Evolutionary conservation across 92 coral and sea anemone genomes (phyloP).

Genomic region (Palythoa grandiflora): DNA sequence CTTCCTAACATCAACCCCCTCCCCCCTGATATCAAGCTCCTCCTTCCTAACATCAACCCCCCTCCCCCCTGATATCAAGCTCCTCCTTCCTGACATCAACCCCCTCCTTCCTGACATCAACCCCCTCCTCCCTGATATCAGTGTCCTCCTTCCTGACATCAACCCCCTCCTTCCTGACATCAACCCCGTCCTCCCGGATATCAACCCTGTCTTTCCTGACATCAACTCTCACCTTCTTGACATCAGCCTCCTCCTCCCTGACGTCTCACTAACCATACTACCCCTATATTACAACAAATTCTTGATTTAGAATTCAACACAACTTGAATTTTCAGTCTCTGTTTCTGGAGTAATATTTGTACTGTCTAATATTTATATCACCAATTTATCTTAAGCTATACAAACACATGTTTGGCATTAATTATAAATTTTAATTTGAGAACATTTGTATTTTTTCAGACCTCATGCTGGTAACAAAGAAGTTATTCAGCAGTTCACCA

Average conservation of each 20-base stretch:
- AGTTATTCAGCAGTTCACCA: constrained; percentile 31
- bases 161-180: not conserved
- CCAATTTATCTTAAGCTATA: no score
- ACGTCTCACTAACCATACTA: no score
- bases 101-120: not conserved
- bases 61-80: not conserved
- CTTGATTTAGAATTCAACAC: no score
- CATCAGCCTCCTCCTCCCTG: not conserved
- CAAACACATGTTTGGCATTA: not conserved
- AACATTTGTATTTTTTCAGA: constrained; percentile 42
- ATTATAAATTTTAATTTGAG: not conserved
- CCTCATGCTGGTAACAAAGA: constrained; percentile 65
- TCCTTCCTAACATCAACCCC: not conserved
- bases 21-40: not conserved
- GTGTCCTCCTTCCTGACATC: not conserved
- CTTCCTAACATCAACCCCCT: no score
- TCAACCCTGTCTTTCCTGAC: not conserved
- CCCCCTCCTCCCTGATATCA: not conserved
- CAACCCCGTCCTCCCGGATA: not conserved
- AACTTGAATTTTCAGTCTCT: no score
- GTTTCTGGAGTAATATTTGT: no score
- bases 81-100: not conserved
- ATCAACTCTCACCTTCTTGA: not conserved
- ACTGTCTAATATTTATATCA: no score
- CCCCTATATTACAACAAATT: no score